Conservation (phyloP, 2,888 invertebrate species). For the Dryobota labecula region DNA sequence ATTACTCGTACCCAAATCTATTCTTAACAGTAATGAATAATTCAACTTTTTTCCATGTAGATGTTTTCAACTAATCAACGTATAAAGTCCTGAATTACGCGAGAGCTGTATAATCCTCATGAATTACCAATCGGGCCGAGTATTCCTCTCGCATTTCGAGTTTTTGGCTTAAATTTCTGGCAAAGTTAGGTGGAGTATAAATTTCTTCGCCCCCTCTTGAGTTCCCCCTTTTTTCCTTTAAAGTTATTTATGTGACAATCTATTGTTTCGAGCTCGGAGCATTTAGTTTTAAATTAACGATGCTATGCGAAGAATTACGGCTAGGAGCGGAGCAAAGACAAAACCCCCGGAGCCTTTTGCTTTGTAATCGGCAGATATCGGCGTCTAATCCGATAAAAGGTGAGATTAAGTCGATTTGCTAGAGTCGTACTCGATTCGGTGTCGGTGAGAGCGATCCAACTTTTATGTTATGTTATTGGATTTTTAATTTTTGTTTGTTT, state of each 20-base stretch:
- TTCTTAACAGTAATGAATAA: constrained; percentile 67
- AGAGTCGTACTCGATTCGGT: constrained; percentile 68
- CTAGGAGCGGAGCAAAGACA: constrained; percentile 58
- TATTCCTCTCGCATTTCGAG: constrained; percentile 60
- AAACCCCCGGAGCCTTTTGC: constrained; percentile 58
- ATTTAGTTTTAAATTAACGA: constrained; percentile 87
- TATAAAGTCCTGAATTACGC: constrained; percentile 69
- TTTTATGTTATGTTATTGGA: constrained; percentile 46
- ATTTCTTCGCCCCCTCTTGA: constrained; percentile 53
- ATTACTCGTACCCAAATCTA: constrained; percentile 61
- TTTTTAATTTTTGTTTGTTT: constrained; percentile 38
- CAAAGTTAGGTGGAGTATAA: constrained; percentile 65
- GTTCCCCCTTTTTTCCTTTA: constrained; percentile 74
- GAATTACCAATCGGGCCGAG: constrained; percentile 72
- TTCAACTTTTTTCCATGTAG: constrained; percentile 66
- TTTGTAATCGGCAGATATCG: constrained; percentile 75
- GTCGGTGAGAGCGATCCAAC: constrained; percentile 59
- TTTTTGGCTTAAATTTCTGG: constrained; percentile 64
- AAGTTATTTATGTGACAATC: constrained; percentile 86
- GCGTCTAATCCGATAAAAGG: constrained; percentile 78
- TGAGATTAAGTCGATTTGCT: constrained; percentile 72
- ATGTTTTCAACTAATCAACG: constrained; percentile 69
- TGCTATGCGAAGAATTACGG: constrained; percentile 80
- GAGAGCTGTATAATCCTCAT: constrained; percentile 70
- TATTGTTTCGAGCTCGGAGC: constrained; percentile 76